Evolutionary conservation across 2,113 vertebrate genomes (phyloP).

Genomic region (Psephotus haematonotus): DNA sequence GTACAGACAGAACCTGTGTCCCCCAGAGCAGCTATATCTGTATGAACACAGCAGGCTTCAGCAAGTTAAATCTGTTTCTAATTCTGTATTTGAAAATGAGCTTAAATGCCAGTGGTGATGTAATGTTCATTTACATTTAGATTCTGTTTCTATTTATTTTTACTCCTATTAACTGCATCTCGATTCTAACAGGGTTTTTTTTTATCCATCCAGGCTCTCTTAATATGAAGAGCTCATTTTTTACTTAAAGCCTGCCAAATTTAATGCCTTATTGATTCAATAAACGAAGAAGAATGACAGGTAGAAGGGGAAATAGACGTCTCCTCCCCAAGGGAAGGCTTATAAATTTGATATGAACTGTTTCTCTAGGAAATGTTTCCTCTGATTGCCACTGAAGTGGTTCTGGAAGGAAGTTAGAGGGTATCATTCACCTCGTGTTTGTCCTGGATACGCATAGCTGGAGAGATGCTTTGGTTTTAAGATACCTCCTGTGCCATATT

Average conservation of each 20-base stretch:
- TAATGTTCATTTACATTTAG: constrained; percentile 55
- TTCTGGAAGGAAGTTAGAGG: background rate
- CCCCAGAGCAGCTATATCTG: background rate
- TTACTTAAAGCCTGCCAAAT: constrained; percentile 21
- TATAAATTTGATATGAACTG: background rate
- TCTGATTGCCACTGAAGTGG: background rate
- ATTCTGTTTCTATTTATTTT: constrained; percentile 54
- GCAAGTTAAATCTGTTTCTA: background rate
- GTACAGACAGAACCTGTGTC: background rate
- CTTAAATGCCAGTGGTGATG: constrained; percentile 47
- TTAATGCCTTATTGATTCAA: background rate
- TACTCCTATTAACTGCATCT: constrained; percentile 32
- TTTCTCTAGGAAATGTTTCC: constrained; percentile 12
- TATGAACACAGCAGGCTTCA: background rate
- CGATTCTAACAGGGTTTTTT: background rate
- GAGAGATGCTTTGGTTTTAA: background rate
- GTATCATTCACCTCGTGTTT: background rate
- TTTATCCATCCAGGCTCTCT: background rate
- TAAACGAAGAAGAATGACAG: constrained; percentile 8
- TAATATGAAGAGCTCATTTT: constrained; percentile 24
- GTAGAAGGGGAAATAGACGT: constrained; percentile 37
- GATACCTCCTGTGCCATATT: background rate
- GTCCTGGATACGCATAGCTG: background rate
- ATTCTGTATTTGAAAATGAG: constrained; percentile 4
- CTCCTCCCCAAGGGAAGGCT: constrained; percentile 23